Percentiles rank a stretch among this genome's conserved stretches.
phyloP scores from a whole-genome alignment of 2,797 vertebrate genomes.

The Pyrocephalus nanus region DNA sequence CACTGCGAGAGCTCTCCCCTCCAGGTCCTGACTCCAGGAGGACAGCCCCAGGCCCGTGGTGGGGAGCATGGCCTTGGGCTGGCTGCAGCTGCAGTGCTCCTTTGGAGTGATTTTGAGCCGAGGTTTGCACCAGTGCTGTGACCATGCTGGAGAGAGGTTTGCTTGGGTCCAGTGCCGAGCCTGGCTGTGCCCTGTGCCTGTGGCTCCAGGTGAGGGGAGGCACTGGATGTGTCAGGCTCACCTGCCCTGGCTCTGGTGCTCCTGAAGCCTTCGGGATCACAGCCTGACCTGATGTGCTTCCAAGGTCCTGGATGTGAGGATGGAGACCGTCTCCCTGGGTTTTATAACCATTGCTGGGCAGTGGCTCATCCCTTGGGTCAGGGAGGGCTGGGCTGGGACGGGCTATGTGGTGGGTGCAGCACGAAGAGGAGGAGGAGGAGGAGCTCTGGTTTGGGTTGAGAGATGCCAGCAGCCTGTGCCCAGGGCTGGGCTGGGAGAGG shows the following conservation, averaged over 20 bases:
- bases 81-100: rapidly evolving
- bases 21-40: rapidly evolving
- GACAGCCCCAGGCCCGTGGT: rapidly evolving
- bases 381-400: background rate
- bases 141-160: rapidly evolving
- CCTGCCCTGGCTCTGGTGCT: background rate
- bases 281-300: background rate
- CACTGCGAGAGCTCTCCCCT: rapidly evolving
- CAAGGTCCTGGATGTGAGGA: background rate
- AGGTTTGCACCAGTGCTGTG: background rate
- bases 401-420: background rate
- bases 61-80: background rate
- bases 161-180: rapidly evolving
- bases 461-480: background rate
- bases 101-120: rapidly evolving
- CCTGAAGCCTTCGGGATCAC: rapidly evolving
- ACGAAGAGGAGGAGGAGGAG: background rate
- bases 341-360: background rate
- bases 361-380: background rate
- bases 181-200: rapidly evolving
- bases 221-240: background rate
- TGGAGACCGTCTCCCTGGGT: background rate
- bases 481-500: rapidly evolving
- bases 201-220: background rate
- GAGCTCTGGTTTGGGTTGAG: background rate